phyloP scores from a whole-genome alignment of 2,888 invertebrate species.

The Drosophila anomelani region DNA sequence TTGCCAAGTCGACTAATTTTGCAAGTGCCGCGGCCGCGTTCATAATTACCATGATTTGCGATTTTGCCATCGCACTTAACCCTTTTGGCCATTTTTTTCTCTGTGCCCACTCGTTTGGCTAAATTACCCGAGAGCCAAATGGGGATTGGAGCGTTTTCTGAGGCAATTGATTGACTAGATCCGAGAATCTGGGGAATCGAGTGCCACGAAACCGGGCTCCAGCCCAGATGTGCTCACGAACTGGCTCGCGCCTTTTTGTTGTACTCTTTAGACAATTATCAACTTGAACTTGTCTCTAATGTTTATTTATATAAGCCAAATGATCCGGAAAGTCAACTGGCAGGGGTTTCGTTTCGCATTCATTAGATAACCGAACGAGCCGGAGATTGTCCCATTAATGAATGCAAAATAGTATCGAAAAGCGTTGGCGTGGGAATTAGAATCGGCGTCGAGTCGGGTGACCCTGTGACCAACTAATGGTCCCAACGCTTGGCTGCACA shows the following conservation, averaged over 20 bases:
- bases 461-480: constrained; percentile 46
- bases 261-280: constrained; percentile 51
- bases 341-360: constrained; percentile 24
- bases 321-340: constrained; percentile 43
- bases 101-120: constrained; percentile 15
- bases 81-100: constrained; percentile 38
- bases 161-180: constrained; percentile 39
- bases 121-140: constrained; percentile 38
- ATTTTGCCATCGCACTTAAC: constrained; percentile 46
- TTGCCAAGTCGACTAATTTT: constrained; percentile 61
- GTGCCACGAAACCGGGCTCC: constrained; percentile 22
- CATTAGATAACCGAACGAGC: constrained; percentile 41
- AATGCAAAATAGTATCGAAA: constrained; percentile 46
- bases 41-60: constrained; percentile 68
- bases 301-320: constrained; percentile 66
- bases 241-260: constrained; percentile 42
- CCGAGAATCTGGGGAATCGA: constrained; percentile 32
- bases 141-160: constrained; percentile 16
- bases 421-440: constrained; percentile 55
- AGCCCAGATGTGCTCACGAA: constrained; percentile 61
- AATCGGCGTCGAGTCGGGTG: constrained; percentile 14
- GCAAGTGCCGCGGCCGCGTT: constrained; percentile 47
- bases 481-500: constrained; percentile 65
- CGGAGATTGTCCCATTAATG: constrained; percentile 55
- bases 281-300: constrained; percentile 67